Evolutionary conservation across 2,113 vertebrate species (phyloP).

Genomic region (Chloroceryle aenea): DNA sequence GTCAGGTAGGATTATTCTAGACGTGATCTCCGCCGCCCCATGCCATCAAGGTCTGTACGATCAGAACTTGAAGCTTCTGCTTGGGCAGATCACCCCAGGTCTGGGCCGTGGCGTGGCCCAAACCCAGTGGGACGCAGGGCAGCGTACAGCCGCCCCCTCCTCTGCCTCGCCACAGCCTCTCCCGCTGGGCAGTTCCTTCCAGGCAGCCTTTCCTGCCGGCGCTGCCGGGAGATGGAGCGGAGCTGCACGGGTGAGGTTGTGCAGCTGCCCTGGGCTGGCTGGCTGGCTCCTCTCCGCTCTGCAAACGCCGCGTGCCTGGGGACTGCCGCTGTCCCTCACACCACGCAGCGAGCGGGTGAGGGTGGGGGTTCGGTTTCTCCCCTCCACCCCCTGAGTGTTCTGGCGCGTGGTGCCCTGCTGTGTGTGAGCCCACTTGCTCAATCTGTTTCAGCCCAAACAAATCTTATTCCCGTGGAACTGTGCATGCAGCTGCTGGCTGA

Average conservation of each 20-base stretch:
- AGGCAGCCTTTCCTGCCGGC: neutral
- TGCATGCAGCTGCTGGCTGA: neutral
- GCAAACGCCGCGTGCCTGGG: neutral
- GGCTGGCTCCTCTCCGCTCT: neutral
- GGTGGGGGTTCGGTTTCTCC: neutral
- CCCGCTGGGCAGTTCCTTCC: neutral
- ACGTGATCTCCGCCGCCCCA: rapidly evolving
- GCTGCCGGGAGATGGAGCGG: neutral
- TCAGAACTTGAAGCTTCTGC: neutral
- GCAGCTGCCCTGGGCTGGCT: neutral
- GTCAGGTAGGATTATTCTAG: neutral
- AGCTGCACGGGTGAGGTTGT: neutral
- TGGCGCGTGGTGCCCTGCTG: neutral
- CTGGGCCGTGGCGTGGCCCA: neutral
- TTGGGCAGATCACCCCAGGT: neutral
- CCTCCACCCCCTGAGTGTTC: neutral
- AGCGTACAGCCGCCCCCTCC: neutral
- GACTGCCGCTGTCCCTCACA: neutral
- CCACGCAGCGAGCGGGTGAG: neutral
- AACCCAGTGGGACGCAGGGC: neutral
- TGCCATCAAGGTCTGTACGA: neutral
- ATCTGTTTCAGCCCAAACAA: neutral
- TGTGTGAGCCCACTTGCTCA: neutral
- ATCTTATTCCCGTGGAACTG: neutral
- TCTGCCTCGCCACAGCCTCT: neutral